Base-by-base conservation (phyloP, 2,888 invertebrate genomes). In the Rhogogaster chlorosoma region DNA sequence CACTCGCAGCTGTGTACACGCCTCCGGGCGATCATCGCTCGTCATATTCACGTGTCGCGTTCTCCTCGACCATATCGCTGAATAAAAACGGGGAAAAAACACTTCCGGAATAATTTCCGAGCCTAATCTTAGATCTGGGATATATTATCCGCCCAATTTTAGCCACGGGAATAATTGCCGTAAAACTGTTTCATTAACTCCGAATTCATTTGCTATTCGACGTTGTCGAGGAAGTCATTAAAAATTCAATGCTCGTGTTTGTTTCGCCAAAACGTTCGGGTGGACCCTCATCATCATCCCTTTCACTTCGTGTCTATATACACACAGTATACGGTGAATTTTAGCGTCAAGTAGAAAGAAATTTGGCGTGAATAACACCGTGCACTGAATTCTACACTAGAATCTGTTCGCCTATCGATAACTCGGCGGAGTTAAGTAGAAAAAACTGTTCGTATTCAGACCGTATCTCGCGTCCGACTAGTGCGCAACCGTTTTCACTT, bases 161-260 rank as follows among this genome's bases (percentile, higher is more conserved):
- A n/a, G 18, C 49, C 1, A 10, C 26, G 26, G 1, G 6, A 9
- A 26, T 75, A 12, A 42, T 26, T 45, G 22, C n/a, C 7, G 9
- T 4, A 45, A 73, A 26, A n/a, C 42, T 26, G 73, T 73, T 22
- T 42, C 42, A 73, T 73, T 36, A 45, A 42, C 6, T 18, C 45
- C 26, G 42, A 38, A 29, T 73, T 73, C 42, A 38, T 73, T 42
- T 45, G 22, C 26, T 22, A 18, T 22, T 15, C 73, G 9, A 73
- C n/a, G 12, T 5, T 45, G 73, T 73, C 42, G 73, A 38, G 42
- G 73, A 73, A 73, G 45, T 73, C 2, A 73, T 73, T 45, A 73
- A 73, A 73, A 73, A 73, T 73, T 73, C 71, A 73, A 73, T 73
- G n/a, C 71, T 73, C 71, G 71, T 42, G n/a, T 73, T 73, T 73